Base-by-base conservation (phyloP, 2,888 invertebrate species). In the Diplolepis rosae region DNA sequence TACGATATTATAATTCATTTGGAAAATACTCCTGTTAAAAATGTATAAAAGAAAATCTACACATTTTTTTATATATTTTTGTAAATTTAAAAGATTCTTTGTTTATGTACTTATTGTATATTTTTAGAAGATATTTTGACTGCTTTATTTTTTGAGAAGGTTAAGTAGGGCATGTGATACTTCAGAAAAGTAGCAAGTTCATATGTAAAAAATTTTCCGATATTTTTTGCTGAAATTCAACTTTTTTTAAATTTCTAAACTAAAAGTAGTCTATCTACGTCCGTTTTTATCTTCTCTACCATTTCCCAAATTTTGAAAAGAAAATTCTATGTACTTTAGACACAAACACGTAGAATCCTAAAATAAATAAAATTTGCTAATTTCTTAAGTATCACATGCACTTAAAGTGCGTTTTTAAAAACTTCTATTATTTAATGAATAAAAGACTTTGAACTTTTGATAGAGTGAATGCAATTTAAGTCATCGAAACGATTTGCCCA, bases 61-160 rank as follows among this genome's bases (percentile, higher is more conserved):
- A 39, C 24, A n/a, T n/a, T 56, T 56, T 11, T 56, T 56, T 56
- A 28, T 56, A 56, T 56, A 22, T 56, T 56, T 56, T 56, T 56
- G 22, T 56, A 32, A 32, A 35, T 54, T 56, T 13, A 11, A 11
- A 1, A 32, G 4, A 32, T 28, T 9, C 3, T 13, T 28, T 54
- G 28, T 54, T 30, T 54, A 30, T 11, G 15, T 54, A 18, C 30
- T 54, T 54, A 18, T 11, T 39, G 4, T 24, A 24, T 39, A 39
- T 39, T 50, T 28, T 61, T 15, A 4, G 32, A 42, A 9, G 39
- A 15, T 24, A 61, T 28, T 61, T 30, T 42, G 22, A 48, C 45
- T n/a, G 22, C 18, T 50, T n/a, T 42, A 18, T 24, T 22, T 68
- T 54, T 52, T 18, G 7, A 32, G 13, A 45, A 30, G 1, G 35